phyloP scores from a whole-genome alignment of 1,140 invertebrate genomes.

The Procambarus virginalis region DNA sequence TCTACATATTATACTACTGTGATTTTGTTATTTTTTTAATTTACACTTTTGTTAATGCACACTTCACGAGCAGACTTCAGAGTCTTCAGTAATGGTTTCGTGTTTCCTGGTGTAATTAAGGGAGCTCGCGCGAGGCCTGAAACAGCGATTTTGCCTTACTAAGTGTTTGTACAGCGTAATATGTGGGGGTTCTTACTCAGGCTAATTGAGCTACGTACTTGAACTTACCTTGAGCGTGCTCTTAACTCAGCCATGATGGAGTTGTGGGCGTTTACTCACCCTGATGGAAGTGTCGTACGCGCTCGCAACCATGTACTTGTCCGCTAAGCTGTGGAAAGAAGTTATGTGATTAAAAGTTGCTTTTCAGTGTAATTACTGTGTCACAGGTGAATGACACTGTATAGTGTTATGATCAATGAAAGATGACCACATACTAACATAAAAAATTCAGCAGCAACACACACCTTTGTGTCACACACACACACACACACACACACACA shows the following conservation, averaged over 20 bases:
- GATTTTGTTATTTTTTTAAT: no score
- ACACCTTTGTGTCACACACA: no score
- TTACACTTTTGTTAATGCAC: no score
- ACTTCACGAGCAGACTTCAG: no score
- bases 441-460: no score
- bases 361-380: no score
- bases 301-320: conserved; percentile 49
- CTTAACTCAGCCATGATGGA: not conserved
- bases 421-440: no score
- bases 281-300: conserved; percentile 46
- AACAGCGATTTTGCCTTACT: not conserved
- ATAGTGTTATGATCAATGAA: no score
- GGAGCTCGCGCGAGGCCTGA: not conserved
- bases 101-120: not conserved
- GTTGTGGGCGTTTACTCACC: conserved; percentile 3
- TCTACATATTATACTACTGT: no score
- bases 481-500: no score
- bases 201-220: not conserved
- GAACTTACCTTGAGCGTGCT: not conserved
- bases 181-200: not conserved
- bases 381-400: no score
- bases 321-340: conserved; percentile 28
- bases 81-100: not conserved
- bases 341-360: no score
- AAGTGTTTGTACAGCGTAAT: not conserved